Conservation (phyloP, 2,888 invertebrate genomes). For the Tinea pellionella region DNA sequence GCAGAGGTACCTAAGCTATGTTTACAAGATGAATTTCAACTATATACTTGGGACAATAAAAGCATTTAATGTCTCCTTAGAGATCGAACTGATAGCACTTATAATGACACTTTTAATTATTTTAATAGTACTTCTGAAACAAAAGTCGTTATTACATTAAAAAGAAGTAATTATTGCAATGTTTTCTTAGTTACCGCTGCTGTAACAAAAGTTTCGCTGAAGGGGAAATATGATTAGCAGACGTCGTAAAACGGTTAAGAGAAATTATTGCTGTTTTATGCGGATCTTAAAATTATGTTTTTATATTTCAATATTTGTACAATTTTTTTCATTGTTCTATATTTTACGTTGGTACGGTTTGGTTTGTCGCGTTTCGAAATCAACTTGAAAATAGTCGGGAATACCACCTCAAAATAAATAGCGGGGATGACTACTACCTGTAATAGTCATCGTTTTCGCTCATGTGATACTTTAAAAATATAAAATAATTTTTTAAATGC, state of each 20-base stretch:
- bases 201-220: constrained; percentile 3
- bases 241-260: constrained; percentile 7
- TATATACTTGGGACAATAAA: background rate
- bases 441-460: too few species aligned
- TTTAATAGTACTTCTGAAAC: constrained; percentile 50
- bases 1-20: background rate
- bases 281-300: background rate
- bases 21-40: background rate
- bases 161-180: constrained; percentile 46
- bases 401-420: too few species aligned
- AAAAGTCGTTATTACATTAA: constrained; percentile 64
- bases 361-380: too few species aligned
- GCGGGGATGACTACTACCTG: too few species aligned
- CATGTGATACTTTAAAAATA: too few species aligned
- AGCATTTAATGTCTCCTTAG: constrained; percentile 49
- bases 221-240: constrained; percentile 13
- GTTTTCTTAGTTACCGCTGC: constrained; percentile 17
- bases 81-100: constrained; percentile 61
- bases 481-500: too few species aligned
- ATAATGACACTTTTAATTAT: constrained; percentile 69
- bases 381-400: too few species aligned
- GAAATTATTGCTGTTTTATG: constrained; percentile 4
- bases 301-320: background rate
- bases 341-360: too few species aligned
- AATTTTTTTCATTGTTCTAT: too few species aligned